Evolutionary conservation across 2,797 vertebrate species (phyloP), one percentile per base, ranked within the genome.

Genomic region (Numenius phaeopus): DNA sequence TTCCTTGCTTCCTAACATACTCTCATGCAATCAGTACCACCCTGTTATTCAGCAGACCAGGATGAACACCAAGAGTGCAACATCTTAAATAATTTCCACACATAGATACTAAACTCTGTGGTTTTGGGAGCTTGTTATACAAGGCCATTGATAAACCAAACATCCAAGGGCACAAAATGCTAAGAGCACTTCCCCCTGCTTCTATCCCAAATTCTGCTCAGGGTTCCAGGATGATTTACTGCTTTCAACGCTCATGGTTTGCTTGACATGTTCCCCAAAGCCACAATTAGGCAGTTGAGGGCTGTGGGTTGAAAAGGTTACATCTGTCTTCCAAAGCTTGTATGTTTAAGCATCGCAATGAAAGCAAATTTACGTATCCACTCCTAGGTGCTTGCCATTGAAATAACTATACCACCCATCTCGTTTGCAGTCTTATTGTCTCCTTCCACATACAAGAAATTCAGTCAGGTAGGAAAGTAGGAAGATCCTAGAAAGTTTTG

Each of bases 1-100:
- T 72, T 89, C 49, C 62, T 95, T 96, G 73, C 89, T 83, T 96
- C 77, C 76, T 94, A 92, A 72, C 29, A 44, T 69, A 20, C 42
- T 87, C 27, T 52, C 58, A 50, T 50, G 50, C 82, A 78, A 52
- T 83, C 66, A 69, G 72, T 85, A 78, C 77, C 65, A 61, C 83
- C 72, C 42, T 90, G 50, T 73, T 83, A 86, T 30, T 89, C 81
- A 55, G 47, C 90, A 89, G 70, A 37, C 50, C 37, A 59, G 66
- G 44, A 80, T 49, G 59, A 93, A 83, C 84, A 84, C 50, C 24
- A 71, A 11, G 24, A 82, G 44, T 54, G 39, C n/a, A 89, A 55
- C n/a, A 59, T 39, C 57, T 80, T 76, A 67, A 93, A 62, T 71
- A 46, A 78, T 78, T 86, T 91, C 83, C 11, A 10, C 26, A 29